Base-by-base conservation (phyloP, 1,140 invertebrate genomes). In the Lycorma delicatula region DNA sequence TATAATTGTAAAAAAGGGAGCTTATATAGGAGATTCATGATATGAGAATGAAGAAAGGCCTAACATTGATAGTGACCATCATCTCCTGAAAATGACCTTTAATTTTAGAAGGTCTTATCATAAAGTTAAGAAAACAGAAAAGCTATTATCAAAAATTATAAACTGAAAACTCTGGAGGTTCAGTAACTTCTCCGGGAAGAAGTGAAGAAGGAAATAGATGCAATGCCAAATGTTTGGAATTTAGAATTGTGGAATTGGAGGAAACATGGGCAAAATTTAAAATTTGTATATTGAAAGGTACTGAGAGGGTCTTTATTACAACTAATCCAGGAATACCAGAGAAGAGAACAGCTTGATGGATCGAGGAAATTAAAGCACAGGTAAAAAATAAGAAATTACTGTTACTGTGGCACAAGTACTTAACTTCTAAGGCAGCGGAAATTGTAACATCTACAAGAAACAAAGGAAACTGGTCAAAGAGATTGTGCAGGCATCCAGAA, bases 321-420 rank as follows among this genome's bases (percentile, higher is more conserved):
- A 54, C 9, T 12, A 36, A 13, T 16, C 23, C 25, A 12, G 53
- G 53, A 23, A 23, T 13, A 18, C 29, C 2, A 22, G 3, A 36
- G 25, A 54, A 38, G 25, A 3, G 16, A 29, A 36, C 31, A 12
- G 3, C 29, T 38, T 54, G 53, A 23, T 54, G 53, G 53, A 18
- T 26, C 2, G 25, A 41, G 6, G 53, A 54, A n/a, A 9, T 54
- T 18, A 54, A 54, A 18, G 36, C 6, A 38, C 1, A 20, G 18
- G 53, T 54, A 11, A 38, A 41, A n/a, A 23, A 54, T 27, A 54
- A 54, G 13, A 54, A 54, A 22, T 9, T 13, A 18, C n/a, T n/a
- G n/a, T n/a, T n/a, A n/a, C 27, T 36, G 2, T 38, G 53, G 28
- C 1, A 41, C 3, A 54, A 54, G 22, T 54, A 54, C 36, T 41